Percentiles rank a stretch among this genome's conserved stretches.
These are phyloP conservation scores for Rhabdomys dilectus DNA, from an alignment of 2,113 vertebrate species.

Conservation along the genomic window DNA sequence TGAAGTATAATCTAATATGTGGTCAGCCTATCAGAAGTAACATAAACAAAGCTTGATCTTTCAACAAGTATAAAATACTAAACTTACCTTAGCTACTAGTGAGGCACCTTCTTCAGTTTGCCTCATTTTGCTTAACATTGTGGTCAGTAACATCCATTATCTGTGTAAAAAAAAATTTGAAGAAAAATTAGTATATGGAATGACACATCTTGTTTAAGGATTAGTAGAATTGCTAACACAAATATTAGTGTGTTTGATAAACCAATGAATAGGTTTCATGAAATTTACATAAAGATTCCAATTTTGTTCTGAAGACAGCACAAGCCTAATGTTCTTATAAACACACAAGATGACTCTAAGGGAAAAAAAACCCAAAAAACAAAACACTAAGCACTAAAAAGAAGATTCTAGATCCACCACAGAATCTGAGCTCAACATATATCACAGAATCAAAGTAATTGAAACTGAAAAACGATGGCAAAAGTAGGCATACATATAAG, in stretches of 20 bases:
- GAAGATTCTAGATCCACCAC: neutral
- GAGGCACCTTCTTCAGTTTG: too few relatives aligned
- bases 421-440: neutral
- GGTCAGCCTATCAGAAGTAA: too few relatives aligned
- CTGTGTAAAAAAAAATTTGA: neutral
- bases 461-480: neutral
- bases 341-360: neutral
- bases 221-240: neutral
- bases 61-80: too few relatives aligned
- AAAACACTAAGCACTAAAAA: neutral
- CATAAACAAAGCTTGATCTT: too few relatives aligned
- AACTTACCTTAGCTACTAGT: too few relatives aligned
- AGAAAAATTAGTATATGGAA: neutral
- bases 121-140: neutral
- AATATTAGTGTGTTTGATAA: neutral
- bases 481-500: neutral
- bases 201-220: neutral
- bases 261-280: neutral
- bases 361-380: neutral
- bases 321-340: neutral
- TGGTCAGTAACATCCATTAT: neutral
- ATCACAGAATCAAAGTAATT: neutral
- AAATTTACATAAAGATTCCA: neutral
- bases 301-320: neutral
- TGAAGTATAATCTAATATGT: too few relatives aligned